These are phyloP conservation scores for Resseliella maxima DNA, from an alignment of 2,888 invertebrate species.

Conservation along the genomic window DNA sequence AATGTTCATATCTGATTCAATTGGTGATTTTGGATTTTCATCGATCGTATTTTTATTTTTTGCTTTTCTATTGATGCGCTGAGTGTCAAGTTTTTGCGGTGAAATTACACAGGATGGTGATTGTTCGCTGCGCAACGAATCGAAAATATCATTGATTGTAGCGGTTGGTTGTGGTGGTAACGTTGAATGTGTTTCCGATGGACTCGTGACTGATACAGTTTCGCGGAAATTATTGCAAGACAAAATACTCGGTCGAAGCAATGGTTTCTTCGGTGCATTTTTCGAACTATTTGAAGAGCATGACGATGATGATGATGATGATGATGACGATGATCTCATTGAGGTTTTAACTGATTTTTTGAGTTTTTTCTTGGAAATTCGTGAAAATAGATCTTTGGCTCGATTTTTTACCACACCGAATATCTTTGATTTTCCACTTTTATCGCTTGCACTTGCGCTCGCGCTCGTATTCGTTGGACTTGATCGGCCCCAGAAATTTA, in stretches of 20 bases:
- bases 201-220: not conserved
- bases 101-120: not conserved
- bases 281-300: not conserved
- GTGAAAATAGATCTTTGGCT: conserved; percentile 23
- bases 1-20: conserved; percentile 53
- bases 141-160: conserved; percentile 37
- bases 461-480: too few relatives aligned
- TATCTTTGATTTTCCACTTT: not conserved
- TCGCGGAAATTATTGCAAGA: conserved; percentile 58
- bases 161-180: not conserved
- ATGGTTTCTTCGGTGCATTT: conserved; percentile 58
- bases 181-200: too few relatives aligned
- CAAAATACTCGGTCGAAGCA: conserved; percentile 63
- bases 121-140: not conserved
- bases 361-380: conserved; percentile 51
- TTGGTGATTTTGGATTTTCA: conserved; percentile 21
- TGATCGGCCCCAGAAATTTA: conserved; percentile 47
- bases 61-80: too few relatives aligned
- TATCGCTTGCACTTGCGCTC: not conserved
- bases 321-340: conserved; percentile 21
- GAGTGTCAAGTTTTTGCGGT: not conserved
- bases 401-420: conserved; percentile 39
- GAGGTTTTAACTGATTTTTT: conserved; percentile 47
- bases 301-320: conserved; percentile 13
- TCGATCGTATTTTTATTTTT: not conserved